Base-by-base conservation (phyloP, 2,113 vertebrate species). In the Archilochus colubris region DNA sequence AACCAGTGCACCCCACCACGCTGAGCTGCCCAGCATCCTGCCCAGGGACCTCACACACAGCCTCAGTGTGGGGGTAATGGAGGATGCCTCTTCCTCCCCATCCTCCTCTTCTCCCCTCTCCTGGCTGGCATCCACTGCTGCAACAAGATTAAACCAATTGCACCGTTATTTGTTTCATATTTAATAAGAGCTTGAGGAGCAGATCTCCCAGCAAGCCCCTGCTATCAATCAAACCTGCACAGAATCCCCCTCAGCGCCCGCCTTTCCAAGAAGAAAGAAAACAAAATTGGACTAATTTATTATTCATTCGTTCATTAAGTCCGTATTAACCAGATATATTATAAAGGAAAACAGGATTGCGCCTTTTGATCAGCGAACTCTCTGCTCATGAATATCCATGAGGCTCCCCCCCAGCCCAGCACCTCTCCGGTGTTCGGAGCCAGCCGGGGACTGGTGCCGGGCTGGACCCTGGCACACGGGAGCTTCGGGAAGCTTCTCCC, bases 251-350 rank as follows among this genome's bases (percentile, higher is more conserved):
- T 91, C 91, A 0, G 15, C 6, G 50, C 91, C 62, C 2, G 67
- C 91, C 87, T 73, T 94, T 92, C 94, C 70, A 58, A 95, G 95
- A 95, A 94, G 93, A 95, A 97, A 92, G 97, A 95, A 97, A 97
- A 97, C 95, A 97, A 97, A 97, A 97, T 95, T 96, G 97, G 95
- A 91, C 96, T 97, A 96, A 97, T 97, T 97, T 97, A 95, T 97
- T 96, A 97, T 97, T 97, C 96, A 97, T 96, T 94, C 82, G 73
- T 95, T 97, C 97, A 96, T 97, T 97, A 97, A 97, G 96, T 94
- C 95, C 33, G 46, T 91, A 96, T 96, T 97, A 97, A 95, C 89
- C 94, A 94, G 93, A 92, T 94, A 92, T 93, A 95, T 97, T 96
- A 95, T 97, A 96, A 97, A 95, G 82, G 93, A 96, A 96, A 97